Percentiles rank a stretch among this genome's conserved stretches.
Evolutionary conservation across 1,140 invertebrate species (phyloP).

Genomic region (Laupala kohalensis): DNA sequence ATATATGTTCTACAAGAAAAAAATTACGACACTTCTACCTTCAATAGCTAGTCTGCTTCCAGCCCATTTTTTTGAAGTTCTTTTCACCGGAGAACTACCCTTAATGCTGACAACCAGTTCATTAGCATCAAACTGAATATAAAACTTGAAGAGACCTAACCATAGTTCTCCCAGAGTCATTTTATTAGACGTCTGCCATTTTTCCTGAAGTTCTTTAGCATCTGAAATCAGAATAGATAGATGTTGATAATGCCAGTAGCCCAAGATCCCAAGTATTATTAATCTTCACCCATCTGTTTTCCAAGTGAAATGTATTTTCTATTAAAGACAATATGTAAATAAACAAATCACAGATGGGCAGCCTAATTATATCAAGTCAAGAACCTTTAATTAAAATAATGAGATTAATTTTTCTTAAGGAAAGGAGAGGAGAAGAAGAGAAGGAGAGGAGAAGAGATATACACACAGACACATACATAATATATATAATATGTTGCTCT

Average conservation of each 20-base stretch:
- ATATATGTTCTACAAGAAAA: too few relatives aligned
- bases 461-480: neutral
- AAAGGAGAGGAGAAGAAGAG: too few relatives aligned
- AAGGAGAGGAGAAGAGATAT: neutral
- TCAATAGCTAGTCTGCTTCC: conserved; percentile 33
- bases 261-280: neutral
- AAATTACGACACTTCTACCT: too few relatives aligned
- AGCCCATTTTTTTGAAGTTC: conserved; percentile 30
- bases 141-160: conserved; percentile 37
- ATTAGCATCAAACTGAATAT: conserved; percentile 26
- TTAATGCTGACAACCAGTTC: conserved; percentile 30
- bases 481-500: too few relatives aligned
- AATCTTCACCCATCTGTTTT: too few relatives aligned
- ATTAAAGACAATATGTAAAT: too few relatives aligned
- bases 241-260: too few relatives aligned
- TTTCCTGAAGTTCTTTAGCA: neutral
- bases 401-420: too few relatives aligned
- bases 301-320: neutral
- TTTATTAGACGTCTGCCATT: conserved; percentile 27
- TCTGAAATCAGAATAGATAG: conserved; percentile 3
- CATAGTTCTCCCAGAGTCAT: conserved; percentile 37
- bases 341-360: too few relatives aligned
- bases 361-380: too few relatives aligned
- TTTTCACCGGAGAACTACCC: conserved; percentile 20
- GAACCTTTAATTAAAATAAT: too few relatives aligned